Conservation (phyloP, 2,797 vertebrate genomes). For the Silurus lanzhouensis region DNA sequence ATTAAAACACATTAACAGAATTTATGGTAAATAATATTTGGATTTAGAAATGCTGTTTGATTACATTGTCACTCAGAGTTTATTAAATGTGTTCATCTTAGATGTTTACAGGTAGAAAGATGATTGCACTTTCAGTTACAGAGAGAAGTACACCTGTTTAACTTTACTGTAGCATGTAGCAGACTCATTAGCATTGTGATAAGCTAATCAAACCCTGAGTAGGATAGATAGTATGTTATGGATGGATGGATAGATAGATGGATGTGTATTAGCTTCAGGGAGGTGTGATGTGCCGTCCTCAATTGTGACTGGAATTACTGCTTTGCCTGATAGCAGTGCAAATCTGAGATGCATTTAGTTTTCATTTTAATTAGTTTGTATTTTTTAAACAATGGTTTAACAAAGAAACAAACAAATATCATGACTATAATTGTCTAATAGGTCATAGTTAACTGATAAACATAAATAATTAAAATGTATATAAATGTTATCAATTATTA, state of each 20-base stretch:
- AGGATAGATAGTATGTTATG: background rate
- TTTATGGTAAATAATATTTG: constrained; percentile 38
- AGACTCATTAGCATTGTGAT: constrained; percentile 29
- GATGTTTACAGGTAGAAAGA: constrained; percentile 16
- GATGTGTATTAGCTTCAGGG: background rate
- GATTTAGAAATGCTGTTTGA: constrained; percentile 21
- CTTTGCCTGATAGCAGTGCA: background rate
- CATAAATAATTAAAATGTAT: too few relatives aligned
- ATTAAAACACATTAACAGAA: constrained; percentile 31
- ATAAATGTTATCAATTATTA: too few relatives aligned
- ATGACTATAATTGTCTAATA: too few relatives aligned
- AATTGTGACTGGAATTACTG: background rate
- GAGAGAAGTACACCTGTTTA: background rate
- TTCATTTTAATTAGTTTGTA: background rate
- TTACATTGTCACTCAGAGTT: constrained; percentile 1
- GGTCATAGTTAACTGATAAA: too few relatives aligned
- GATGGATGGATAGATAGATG: background rate
- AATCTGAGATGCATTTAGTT: background rate
- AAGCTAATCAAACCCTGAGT: background rate
- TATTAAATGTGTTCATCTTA: constrained; percentile 18
- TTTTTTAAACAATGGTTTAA: background rate
- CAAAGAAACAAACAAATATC: too few relatives aligned
- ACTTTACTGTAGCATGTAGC: background rate
- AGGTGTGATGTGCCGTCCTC: background rate
- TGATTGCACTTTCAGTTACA: constrained; percentile 13